These are phyloP conservation scores for Scaptomyza polygonia DNA, from an alignment of 2,888 invertebrate species.

Conservation along the genomic window DNA sequence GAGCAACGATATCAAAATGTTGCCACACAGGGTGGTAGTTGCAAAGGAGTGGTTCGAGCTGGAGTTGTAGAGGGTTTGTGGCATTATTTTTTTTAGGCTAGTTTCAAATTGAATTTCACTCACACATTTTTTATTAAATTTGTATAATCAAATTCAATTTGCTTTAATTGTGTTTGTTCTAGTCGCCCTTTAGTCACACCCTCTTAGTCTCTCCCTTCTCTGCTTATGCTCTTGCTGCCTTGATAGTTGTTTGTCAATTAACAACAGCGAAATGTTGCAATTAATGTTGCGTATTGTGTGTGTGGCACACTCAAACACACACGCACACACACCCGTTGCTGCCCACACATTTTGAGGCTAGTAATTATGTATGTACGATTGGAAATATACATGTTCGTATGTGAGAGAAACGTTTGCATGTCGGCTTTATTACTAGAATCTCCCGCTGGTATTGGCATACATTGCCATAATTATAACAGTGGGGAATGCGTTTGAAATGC, in stretches of 20 bases:
- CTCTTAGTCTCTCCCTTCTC: slow-evolving; percentile 1
- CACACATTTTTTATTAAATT: slow-evolving; percentile 35
- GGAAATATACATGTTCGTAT: not conserved
- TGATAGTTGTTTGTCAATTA: slow-evolving; percentile 71
- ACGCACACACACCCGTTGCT: slow-evolving; percentile 2
- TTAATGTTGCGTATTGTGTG: slow-evolving; percentile 61
- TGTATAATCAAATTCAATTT: slow-evolving; percentile 71
- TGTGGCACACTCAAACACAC: slow-evolving; percentile 15
- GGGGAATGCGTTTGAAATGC: slow-evolving; percentile 39
- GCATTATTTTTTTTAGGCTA: slow-evolving; percentile 42
- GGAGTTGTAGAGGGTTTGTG: not conserved
- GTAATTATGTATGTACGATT: slow-evolving; percentile 19
- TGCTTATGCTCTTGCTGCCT: slow-evolving; percentile 2
- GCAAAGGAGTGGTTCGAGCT: not conserved
- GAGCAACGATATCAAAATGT: slow-evolving; percentile 57
- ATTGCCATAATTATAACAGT: slow-evolving; percentile 63
- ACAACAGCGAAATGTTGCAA: slow-evolving; percentile 74
- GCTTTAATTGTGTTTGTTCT: slow-evolving; percentile 60
- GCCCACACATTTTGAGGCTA: not conserved
- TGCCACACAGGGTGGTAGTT: slow-evolving; percentile 48
- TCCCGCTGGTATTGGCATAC: slow-evolving; percentile 58
- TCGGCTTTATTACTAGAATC: slow-evolving; percentile 41
- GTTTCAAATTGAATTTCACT: slow-evolving; percentile 58
- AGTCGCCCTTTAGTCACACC: not conserved
- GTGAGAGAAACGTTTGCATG: slow-evolving; percentile 16